phyloP scores from a whole-genome alignment of 2,797 vertebrate species.

The Stomatorhinus walkeri region DNA sequence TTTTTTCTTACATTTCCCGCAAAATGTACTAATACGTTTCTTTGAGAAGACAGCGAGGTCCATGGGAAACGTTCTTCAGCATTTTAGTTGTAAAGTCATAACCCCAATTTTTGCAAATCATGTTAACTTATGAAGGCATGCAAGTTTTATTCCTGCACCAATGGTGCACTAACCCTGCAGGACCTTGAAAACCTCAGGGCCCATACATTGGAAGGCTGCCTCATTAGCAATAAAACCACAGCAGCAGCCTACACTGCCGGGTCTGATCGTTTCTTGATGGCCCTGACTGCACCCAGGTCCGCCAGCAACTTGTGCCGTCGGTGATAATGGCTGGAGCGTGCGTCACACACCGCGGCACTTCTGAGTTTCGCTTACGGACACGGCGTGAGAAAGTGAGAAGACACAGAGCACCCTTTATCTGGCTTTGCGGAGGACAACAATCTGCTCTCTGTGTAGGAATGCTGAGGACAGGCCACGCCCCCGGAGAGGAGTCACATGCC shows the following conservation, averaged over 20 bases:
- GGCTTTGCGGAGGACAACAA: background rate
- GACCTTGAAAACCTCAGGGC: background rate
- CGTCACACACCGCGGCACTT: background rate
- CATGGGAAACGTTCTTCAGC: background rate
- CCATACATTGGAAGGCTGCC: background rate
- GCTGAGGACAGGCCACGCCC: background rate
- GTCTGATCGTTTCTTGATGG: background rate
- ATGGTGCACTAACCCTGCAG: background rate
- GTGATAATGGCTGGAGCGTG: background rate
- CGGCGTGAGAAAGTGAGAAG: background rate
- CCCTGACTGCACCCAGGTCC: background rate
- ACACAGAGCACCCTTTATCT: constrained; percentile 16
- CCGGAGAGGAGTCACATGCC: constrained; percentile 13
- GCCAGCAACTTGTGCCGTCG: no score
- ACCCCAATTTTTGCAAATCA: background rate
- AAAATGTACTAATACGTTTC: background rate
- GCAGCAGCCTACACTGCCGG: background rate
- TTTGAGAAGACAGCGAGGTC: background rate
- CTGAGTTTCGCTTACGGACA: background rate
- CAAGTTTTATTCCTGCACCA: background rate
- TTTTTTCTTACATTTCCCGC: background rate
- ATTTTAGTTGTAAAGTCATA: background rate
- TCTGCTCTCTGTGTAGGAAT: constrained; percentile 4
- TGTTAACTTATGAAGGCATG: background rate
- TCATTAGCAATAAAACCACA: constrained; percentile 6